These are phyloP conservation scores for Diabrotica balteata DNA, from an alignment of 2,888 invertebrate genomes.

Conservation along the genomic window DNA sequence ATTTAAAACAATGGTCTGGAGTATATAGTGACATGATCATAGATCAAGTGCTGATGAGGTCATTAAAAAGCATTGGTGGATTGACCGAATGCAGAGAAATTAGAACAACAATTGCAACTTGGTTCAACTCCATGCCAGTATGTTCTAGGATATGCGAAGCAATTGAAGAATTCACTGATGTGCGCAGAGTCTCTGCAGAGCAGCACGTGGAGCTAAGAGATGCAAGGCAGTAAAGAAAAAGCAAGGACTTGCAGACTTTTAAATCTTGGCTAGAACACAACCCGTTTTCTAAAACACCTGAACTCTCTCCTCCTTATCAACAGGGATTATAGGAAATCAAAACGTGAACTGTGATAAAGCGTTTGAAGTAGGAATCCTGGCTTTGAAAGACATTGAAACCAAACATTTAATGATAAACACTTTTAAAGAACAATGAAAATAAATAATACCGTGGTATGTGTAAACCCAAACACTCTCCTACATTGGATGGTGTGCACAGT, in stretches of 20 bases:
- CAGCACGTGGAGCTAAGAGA: conserved; percentile 22
- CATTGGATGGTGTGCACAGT: too few relatives aligned
- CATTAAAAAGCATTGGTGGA: conserved; percentile 7
- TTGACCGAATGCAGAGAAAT: conserved; percentile 18
- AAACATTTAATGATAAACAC: too few relatives aligned
- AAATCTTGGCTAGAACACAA: conserved; percentile 2
- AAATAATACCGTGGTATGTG: too few relatives aligned
- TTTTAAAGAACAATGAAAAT: too few relatives aligned
- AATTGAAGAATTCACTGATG: conserved; percentile 16
- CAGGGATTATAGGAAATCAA: background rate
- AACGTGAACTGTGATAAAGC: too few relatives aligned
- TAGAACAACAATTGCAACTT: conserved; percentile 11
- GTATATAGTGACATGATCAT: conserved; percentile 7
- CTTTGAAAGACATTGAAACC: too few relatives aligned
- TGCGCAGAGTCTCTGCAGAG: conserved; percentile 12
- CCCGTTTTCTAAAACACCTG: conserved; percentile 14
- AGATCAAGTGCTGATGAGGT: conserved; percentile 17
- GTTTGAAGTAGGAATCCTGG: too few relatives aligned
- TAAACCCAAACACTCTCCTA: too few relatives aligned
- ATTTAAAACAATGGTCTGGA: too few relatives aligned
- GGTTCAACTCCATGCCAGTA: conserved; percentile 16
- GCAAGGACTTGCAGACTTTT: conserved; percentile 8
- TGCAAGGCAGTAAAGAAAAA: conserved; percentile 11
- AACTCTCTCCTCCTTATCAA: conserved; percentile 10
- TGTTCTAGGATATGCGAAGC: conserved; percentile 12